Evolutionary conservation across 2,888 invertebrate genomes (phyloP).

Genomic region (Corbicula japonica): DNA sequence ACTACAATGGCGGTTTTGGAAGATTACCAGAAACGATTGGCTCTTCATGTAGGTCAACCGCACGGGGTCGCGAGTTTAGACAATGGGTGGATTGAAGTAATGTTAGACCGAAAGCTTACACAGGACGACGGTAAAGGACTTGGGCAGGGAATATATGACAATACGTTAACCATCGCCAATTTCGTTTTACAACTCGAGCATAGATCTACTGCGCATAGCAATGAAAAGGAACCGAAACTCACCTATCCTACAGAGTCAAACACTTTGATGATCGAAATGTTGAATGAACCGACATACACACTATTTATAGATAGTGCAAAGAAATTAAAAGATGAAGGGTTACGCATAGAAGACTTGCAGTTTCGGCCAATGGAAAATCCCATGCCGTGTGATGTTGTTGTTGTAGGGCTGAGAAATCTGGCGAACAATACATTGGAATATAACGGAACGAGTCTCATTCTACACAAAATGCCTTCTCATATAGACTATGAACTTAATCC

Average conservation of each 20-base stretch:
- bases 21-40: slow-evolving; percentile 75
- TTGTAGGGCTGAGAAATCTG: slow-evolving; percentile 77
- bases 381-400: slow-evolving; percentile 77
- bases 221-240: slow-evolving; percentile 31
- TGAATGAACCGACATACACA: slow-evolving; percentile 66
- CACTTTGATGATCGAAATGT: slow-evolving; percentile 61
- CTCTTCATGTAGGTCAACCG: slow-evolving; percentile 83
- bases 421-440: slow-evolving; percentile 73
- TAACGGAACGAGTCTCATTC: slow-evolving; percentile 78
- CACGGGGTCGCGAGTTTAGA: slow-evolving; percentile 83
- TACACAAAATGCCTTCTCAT: slow-evolving; percentile 75
- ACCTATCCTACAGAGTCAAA: slow-evolving; percentile 69
- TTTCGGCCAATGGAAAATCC: slow-evolving; percentile 52
- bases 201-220: neutral
- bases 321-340: neutral
- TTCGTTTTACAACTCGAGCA: slow-evolving; percentile 80
- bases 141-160: slow-evolving; percentile 83
- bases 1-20: slow-evolving; percentile 82
- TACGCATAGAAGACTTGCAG: slow-evolving; percentile 10
- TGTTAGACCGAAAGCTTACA: slow-evolving; percentile 83
- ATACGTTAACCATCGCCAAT: slow-evolving; percentile 71
- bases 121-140: slow-evolving; percentile 84
- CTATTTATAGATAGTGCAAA: slow-evolving; percentile 26
- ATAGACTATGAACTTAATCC: slow-evolving; percentile 66
- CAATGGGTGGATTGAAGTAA: slow-evolving; percentile 82